Percentiles rank a stretch among this genome's conserved stretches.
These are phyloP conservation scores for Syndactyla subalaris DNA, from an alignment of 2,797 vertebrate genomes.

Conservation along the genomic window DNA sequence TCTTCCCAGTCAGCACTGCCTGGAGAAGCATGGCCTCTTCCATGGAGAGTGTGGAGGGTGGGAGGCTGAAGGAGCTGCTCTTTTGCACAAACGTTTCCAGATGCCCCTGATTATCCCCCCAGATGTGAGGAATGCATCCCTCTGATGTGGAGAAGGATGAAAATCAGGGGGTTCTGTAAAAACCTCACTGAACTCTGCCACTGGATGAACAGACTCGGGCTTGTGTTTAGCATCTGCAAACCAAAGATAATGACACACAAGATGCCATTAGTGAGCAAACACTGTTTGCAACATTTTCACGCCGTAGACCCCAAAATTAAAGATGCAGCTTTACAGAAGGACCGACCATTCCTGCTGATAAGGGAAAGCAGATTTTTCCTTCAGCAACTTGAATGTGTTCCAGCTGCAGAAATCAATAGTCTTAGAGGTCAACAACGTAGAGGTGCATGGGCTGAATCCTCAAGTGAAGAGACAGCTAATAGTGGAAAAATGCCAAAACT, in stretches of 20 bases:
- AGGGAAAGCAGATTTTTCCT: not conserved
- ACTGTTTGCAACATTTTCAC: not conserved
- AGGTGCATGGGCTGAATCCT: not conserved
- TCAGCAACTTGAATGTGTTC: not conserved
- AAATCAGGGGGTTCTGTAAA: not conserved
- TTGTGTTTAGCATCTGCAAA: not conserved
- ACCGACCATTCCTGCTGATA: not conserved
- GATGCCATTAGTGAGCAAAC: not conserved
- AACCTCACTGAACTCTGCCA: not conserved
- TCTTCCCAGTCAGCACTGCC: not conserved
- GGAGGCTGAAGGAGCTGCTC: not conserved
- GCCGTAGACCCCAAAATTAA: not conserved
- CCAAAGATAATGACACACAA: not conserved
- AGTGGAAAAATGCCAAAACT: conserved; percentile 31
- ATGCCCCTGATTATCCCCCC: not conserved
- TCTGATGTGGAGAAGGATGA: not conserved
- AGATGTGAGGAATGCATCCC: not conserved
- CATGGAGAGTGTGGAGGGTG: not conserved
- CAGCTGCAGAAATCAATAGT: conserved; percentile 47
- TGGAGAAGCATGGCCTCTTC: not conserved
- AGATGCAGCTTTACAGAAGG: not conserved
- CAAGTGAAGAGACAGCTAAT: conserved; percentile 24
- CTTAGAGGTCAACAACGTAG: conserved; percentile 38
- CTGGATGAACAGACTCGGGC: not conserved
- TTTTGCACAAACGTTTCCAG: not conserved